Base-by-base conservation (phyloP, 2,113 vertebrate genomes). In the Cathartes aura region DNA sequence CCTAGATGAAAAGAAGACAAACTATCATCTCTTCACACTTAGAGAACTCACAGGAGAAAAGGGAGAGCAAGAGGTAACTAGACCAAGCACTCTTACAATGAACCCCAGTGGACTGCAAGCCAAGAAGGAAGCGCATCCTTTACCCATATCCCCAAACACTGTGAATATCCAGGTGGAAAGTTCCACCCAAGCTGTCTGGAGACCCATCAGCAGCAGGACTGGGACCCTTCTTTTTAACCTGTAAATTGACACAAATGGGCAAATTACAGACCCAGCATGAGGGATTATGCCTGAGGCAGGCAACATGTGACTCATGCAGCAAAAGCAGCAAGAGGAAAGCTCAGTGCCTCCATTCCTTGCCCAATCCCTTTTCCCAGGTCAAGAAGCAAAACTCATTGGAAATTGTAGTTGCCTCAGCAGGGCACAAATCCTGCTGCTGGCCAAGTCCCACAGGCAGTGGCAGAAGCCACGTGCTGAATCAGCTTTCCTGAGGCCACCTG, bases 161-260 rank as follows among this genome's bases (percentile, higher is more conserved):
- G 27, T 68, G 36, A 80, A 73, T 30, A 88, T 91, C 70, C 59
- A 89, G 34, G 80, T 78, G 82, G 89, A 84, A 93, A 89, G 60
- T 81, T 94, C 71, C 58, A 83, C 34, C 40, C 94, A 70, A 92
- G 88, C 75, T 94, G 89, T 82, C 50, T 91, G 70, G 89, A 92
- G 93, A 87, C 81, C 48, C 88, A 68, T 0, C 64, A 95, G 19
- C 90, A 84, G 81, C 92, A 92, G 86, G 91, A 83, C 43, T 45
- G 58, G 58, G 82, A 85, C 81, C 55, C 68, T 87, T 93, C 90
- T 96, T 96, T 96, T 95, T 97, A 93, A 93, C 92, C 84, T 92
- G 34, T 93, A 95, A 97, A 96, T 95, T 93, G 95, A 89, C 87
- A 94, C 82, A 97, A 95, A 95, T 85, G 82, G 80, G 55, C 94